A percentile compares a stretch with the other conserved stretches of the same genome.
These are phyloP conservation scores for Hybognathus amarus DNA, from an alignment of 2,797 vertebrate genomes.

Conservation along the genomic window DNA sequence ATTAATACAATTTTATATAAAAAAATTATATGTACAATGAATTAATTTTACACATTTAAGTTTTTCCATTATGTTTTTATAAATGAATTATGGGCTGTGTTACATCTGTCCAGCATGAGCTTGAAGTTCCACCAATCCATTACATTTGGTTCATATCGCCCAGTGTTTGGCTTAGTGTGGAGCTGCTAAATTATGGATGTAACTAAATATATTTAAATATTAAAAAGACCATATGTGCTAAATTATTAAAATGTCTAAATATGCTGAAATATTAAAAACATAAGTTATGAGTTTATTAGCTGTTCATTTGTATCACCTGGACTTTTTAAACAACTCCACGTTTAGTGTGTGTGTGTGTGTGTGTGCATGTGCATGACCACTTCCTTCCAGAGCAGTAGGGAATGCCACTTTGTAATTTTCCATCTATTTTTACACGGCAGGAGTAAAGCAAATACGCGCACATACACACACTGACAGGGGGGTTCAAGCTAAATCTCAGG, in stretches of 20 bases:
- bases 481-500: conserved; percentile 20
- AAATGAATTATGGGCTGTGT: conserved; percentile 1
- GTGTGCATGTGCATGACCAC: conserved; percentile 47
- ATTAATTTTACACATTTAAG: too few relatives aligned
- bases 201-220: conserved; percentile 22
- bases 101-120: neutral
- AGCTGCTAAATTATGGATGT: conserved; percentile 32
- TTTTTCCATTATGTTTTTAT: conserved; percentile 2
- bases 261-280: conserved; percentile 19
- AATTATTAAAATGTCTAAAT: conserved; percentile 39
- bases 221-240: conserved; percentile 24
- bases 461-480: conserved; percentile 27
- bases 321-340: conserved; percentile 33
- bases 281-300: conserved; percentile 19
- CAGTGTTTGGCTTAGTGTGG: conserved; percentile 17
- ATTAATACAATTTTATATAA: too few relatives aligned
- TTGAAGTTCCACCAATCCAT: conserved; percentile 3
- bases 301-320: conserved; percentile 48
- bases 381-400: conserved; percentile 63
- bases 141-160: neutral
- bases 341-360: neutral
- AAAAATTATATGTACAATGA: too few relatives aligned
- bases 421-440: conserved; percentile 70
- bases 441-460: conserved; percentile 63
- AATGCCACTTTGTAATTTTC: conserved; percentile 73